Base-by-base conservation (phyloP, 2,797 vertebrate species). In the Catostomus latipinnis region DNA sequence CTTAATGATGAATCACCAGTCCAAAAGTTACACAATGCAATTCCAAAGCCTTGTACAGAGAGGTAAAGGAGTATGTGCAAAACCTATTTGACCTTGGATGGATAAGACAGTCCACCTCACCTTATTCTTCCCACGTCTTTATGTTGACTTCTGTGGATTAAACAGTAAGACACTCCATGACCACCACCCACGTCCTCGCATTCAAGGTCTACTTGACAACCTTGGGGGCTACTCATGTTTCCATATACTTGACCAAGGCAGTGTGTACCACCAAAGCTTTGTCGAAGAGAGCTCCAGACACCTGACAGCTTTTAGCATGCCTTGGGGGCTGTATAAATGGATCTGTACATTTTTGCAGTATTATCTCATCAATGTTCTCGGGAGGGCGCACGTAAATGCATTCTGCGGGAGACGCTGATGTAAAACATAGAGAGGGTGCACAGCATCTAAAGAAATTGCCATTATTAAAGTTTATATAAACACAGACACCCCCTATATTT, bases 241-340 rank as follows among this genome's bases (percentile, higher is more conserved):
- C 22, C 2, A 1, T 34, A 18, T 76, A 7, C 6, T 53, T 11
- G 10, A 53, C 52, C 52, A 53, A 53, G 52, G 9, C 22, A 69
- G 65, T 68, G 65, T 54, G n/a, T 77, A 77, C n/a, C 75, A 77
- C 46, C 54, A 77, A 46, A 18, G 75, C 1, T 69, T 77, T 14
- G 56, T 69, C 0, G 54, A 77, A 6, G 46, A 77, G 6, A 69
- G n/a, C 12, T 77, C 5, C 34, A 34, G 34, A 34, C 34, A 34
- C 34, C 34, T 68, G 5, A 68, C 46, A 4, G 49, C 58, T 14
- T 79, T 71, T 6, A 72, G 60, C 3, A 71, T 0, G 1, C 62
- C 54, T 16, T 76, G 34, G 45, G 63, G 74, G 74, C 11, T 77
- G 1, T 69, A 61, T 69, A 45, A 77, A 12, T 77, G 18, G 45